phyloP scores from a whole-genome alignment of 1,140 invertebrate species.

The Schlechtendalia chinensis region DNA sequence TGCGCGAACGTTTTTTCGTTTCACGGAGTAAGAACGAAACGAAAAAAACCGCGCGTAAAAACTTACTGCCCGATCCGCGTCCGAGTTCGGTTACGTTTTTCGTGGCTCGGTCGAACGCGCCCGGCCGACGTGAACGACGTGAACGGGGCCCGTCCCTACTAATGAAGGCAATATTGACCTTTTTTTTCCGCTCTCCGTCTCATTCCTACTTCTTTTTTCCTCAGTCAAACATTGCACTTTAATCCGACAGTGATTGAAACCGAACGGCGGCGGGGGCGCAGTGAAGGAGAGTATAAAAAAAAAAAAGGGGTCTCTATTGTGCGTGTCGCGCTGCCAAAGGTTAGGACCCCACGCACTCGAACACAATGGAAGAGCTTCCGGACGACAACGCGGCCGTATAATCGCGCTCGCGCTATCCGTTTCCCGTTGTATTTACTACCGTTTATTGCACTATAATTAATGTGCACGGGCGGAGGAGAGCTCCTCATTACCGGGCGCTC shows the following conservation, averaged over 20 bases:
- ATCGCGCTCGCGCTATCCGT: background rate
- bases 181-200: too few species aligned
- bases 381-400: slow-evolving; percentile 26
- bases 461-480: background rate
- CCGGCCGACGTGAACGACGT: background rate
- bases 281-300: too few species aligned
- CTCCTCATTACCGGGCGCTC: background rate
- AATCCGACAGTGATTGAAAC: slow-evolving; percentile 49
- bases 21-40: too few species aligned
- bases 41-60: too few species aligned
- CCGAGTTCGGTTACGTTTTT: too few species aligned
- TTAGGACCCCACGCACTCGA: slow-evolving; percentile 43
- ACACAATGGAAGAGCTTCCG: slow-evolving; percentile 38
- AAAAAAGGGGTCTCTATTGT: slow-evolving; percentile 38
- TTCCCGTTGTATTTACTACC: slow-evolving; percentile 10
- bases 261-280: background rate
- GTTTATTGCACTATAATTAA: slow-evolving; percentile 48
- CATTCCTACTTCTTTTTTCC: too few species aligned
- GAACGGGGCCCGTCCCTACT: too few species aligned
- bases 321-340: background rate
- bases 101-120: too few species aligned
- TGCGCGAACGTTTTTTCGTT: too few species aligned
- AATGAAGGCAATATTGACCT: slow-evolving; percentile 49
- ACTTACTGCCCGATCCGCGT: too few species aligned
- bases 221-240: slow-evolving; percentile 46